phyloP scores from a whole-genome alignment of 2,797 vertebrate species.

The Ataeniobius toweri region DNA sequence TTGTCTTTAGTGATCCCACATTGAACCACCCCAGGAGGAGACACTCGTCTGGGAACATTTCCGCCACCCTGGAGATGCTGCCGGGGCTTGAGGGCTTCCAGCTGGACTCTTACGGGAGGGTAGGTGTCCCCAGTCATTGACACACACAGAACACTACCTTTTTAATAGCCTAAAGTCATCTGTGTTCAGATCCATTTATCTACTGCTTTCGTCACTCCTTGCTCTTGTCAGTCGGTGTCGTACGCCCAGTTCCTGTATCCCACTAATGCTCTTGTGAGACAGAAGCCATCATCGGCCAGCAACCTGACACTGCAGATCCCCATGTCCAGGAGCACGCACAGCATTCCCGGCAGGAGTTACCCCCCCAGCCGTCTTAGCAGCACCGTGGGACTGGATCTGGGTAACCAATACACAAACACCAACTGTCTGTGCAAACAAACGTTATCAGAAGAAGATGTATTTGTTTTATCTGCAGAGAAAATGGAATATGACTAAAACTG shows the following conservation, averaged over 20 bases:
- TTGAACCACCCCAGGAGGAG: conserved; percentile 70
- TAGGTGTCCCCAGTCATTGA: conserved; percentile 45
- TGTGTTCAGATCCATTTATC: background rate
- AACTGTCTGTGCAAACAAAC: background rate
- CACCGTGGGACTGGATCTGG: conserved; percentile 73
- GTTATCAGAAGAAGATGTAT: background rate
- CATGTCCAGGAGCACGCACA: conserved; percentile 70
- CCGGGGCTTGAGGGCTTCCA: conserved; percentile 95
- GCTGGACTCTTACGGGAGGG: conserved; percentile 91
- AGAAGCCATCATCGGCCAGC: conserved; percentile 80
- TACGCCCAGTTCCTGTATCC: conserved; percentile 94
- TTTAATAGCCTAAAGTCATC: background rate
- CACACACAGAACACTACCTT: background rate
- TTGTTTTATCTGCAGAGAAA: too few relatives aligned
- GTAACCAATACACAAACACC: conserved; percentile 52
- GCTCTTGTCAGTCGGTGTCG: conserved; percentile 88
- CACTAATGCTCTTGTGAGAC: conserved; percentile 90
- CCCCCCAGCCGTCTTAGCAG: conserved; percentile 76
- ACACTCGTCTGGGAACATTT: conserved; percentile 77
- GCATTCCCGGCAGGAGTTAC: conserved; percentile 71
- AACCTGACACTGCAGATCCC: conserved; percentile 75
- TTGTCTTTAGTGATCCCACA: conserved; percentile 30
- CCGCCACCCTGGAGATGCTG: conserved; percentile 78
- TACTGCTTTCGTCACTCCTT: background rate
- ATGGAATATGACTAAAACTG: background rate